Evolutionary conservation across 1,140 invertebrate genomes (phyloP), one percentile per base, ranked within the genome.

Genomic region (Euura lappo): DNA sequence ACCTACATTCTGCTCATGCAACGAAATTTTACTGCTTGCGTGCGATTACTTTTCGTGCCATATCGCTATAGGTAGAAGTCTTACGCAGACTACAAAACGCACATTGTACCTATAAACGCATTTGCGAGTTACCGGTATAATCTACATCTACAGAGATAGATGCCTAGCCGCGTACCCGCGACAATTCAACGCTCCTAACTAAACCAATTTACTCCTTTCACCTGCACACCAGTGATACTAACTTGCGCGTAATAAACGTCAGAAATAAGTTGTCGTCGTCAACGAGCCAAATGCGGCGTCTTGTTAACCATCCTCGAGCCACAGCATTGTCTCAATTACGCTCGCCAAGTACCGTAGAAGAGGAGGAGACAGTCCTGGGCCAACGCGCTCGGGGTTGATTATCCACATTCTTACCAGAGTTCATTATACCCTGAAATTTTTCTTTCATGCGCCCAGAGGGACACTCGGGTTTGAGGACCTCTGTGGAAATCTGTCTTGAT

Each of bases 301-400:
- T 69, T 69, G 67, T 72, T 72, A 72, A 72, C 67, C 67, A 68
- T 45, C 67, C 46, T 11, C 11, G 68, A 65, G 28, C 45, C 72
- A 68, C 66, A 69, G 66, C 47, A 72, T 72, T 67, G 73, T 74
- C 73, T 74, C 70, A 74, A 74, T 74, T 74, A 74, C 73, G 67
- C 70, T 71, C 71, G 73, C 72, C 51, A 60, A 60, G 51, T 60
- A 8, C 51, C 51, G 51, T n/a, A n/a, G 8, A 6, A 60, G 4
- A 60, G 28, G 28, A 28, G 28, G 28, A 60, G 51, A 60, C 51
- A n/a, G 8, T 4, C 8, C 47, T 11, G 11, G 6, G 47, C 51
- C 51, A 28, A 28, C 28, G 51, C 67, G 70, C 10, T 51, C 70
- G 69, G 70, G 68, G 65, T 74, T 74, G 70, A 74, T 74, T 74